Evolutionary conservation across 92 coral and sea anemone genomes (phyloP).

Genomic region (Blastomussa wellsi): DNA sequence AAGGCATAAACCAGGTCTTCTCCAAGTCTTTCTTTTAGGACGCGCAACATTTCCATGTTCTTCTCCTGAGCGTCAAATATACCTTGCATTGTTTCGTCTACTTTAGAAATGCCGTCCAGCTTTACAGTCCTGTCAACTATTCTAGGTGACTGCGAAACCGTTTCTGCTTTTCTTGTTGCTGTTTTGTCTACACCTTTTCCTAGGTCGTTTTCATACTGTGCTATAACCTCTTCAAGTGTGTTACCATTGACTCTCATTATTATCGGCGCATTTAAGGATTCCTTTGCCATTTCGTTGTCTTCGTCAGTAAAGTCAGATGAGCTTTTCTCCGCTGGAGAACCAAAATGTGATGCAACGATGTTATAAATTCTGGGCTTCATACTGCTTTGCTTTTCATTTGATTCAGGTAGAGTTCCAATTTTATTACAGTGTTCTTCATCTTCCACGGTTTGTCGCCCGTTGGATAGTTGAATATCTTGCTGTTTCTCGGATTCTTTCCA

Average conservation of each 20-base stretch:
- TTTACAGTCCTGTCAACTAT: not conserved
- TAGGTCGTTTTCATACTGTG: slow-evolving; percentile 62
- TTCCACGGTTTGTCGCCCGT: not conserved
- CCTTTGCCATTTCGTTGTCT: not conserved
- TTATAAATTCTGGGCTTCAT: not conserved
- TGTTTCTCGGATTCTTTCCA: not conserved
- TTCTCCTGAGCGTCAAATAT: slow-evolving; percentile 40
- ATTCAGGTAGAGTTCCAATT: not conserved
- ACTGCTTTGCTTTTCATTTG: not conserved
- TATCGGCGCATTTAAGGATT: slow-evolving; percentile 30
- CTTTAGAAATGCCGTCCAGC: not conserved
- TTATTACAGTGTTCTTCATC: not conserved
- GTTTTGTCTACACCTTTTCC: not conserved
- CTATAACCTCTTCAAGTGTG: slow-evolving; percentile 64
- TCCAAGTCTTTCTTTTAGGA: slow-evolving; percentile 52
- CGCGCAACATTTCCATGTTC: slow-evolving; percentile 7
- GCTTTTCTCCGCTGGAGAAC: not conserved
- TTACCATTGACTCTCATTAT: slow-evolving; percentile 48
- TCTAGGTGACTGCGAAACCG: not conserved
- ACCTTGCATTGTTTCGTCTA: slow-evolving; percentile 7
- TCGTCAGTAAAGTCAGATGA: not conserved
- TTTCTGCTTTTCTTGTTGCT: not conserved
- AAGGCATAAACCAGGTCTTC: slow-evolving; percentile 61
- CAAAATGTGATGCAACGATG: slow-evolving; percentile 1
- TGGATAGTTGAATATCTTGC: not conserved